Evolutionary conservation across 2,888 invertebrate genomes (phyloP).

Genomic region (Tiliacea aurago): DNA sequence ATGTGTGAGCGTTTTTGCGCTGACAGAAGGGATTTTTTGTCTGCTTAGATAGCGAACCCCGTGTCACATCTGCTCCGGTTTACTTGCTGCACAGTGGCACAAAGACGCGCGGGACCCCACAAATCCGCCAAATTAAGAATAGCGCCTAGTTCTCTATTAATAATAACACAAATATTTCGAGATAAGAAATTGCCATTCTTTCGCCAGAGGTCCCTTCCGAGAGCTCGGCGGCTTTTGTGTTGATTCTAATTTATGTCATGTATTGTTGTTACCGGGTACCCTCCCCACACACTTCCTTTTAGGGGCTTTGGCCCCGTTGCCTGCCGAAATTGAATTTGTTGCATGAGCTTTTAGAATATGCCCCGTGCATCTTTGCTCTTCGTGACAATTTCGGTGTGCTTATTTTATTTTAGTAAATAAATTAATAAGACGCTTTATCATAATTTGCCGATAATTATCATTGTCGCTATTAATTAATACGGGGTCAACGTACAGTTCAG

Average conservation of each 20-base stretch:
- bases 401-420: slow-evolving; percentile 30
- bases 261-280: slow-evolving; percentile 85
- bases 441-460: slow-evolving; percentile 58
- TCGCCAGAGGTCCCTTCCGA: slow-evolving; percentile 87
- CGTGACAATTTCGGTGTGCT: slow-evolving; percentile 61
- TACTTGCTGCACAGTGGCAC: slow-evolving; percentile 75
- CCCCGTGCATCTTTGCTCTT: slow-evolving; percentile 72
- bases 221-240: slow-evolving; percentile 88
- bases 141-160: slow-evolving; percentile 82
- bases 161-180: slow-evolving; percentile 85
- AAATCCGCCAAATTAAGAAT: slow-evolving; percentile 85
- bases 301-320: slow-evolving; percentile 81
- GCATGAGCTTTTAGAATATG: slow-evolving; percentile 85
- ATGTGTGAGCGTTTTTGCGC: slow-evolving; percentile 71
- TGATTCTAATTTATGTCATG: slow-evolving; percentile 90
- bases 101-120: slow-evolving; percentile 76
- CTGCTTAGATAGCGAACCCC: slow-evolving; percentile 74
- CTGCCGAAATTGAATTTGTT: slow-evolving; percentile 85
- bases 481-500: slow-evolving; percentile 72
- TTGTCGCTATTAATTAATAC: slow-evolving; percentile 66
- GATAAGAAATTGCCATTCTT: slow-evolving; percentile 90
- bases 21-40: slow-evolving; percentile 79
- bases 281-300: slow-evolving; percentile 88
- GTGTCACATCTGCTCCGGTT: slow-evolving; percentile 88
- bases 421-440: slow-evolving; percentile 20